phyloP scores from a whole-genome alignment of 2,888 invertebrate species.

The Eulithis prunata region DNA sequence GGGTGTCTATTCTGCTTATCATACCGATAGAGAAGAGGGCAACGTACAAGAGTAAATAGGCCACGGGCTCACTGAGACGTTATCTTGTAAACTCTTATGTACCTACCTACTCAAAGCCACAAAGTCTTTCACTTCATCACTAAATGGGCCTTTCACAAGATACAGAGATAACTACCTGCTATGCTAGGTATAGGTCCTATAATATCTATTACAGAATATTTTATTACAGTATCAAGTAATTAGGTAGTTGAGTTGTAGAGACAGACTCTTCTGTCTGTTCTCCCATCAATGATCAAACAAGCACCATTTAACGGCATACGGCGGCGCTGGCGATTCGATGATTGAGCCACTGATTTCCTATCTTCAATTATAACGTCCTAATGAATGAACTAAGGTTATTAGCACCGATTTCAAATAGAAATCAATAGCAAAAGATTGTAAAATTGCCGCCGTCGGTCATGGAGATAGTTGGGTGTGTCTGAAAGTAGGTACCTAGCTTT shows the following conservation, averaged over 20 bases:
- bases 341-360: conserved; percentile 26
- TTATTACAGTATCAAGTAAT: too few relatives aligned
- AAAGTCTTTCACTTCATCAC: too few relatives aligned
- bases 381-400: conserved; percentile 25
- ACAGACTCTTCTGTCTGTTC: conserved; percentile 2
- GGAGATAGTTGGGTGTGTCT: conserved; percentile 13
- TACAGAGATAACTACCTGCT: too few relatives aligned
- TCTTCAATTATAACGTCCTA: conserved; percentile 32
- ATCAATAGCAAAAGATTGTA: conserved; percentile 22
- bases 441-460: conserved; percentile 12
- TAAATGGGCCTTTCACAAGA: too few relatives aligned
- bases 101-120: too few relatives aligned
- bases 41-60: too few relatives aligned
- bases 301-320: conserved; percentile 29
- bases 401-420: conserved; percentile 32
- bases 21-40: too few relatives aligned
- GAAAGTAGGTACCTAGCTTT: conserved; percentile 18
- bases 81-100: too few relatives aligned
- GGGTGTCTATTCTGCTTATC: too few relatives aligned
- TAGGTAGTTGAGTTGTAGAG: neutral
- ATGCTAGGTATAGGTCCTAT: too few relatives aligned
- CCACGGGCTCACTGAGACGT: too few relatives aligned
- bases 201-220: too few relatives aligned
- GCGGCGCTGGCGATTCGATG: conserved; percentile 10
- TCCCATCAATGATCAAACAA: conserved; percentile 19